Evolutionary conservation across 2,113 vertebrate species (phyloP).

Genomic region (Struthidea cinerea): DNA sequence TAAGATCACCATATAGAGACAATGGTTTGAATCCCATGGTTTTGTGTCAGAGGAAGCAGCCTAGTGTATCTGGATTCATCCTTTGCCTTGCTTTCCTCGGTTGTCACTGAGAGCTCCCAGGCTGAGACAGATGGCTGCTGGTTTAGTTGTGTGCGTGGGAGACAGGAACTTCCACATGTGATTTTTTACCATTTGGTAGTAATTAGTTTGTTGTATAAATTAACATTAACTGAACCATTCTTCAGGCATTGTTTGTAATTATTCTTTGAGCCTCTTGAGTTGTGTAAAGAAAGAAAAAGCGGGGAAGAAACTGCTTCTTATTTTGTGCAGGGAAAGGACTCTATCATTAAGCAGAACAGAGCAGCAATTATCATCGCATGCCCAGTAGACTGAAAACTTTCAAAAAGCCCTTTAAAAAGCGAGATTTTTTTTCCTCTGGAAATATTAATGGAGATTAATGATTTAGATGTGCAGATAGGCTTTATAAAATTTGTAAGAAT

Average conservation of each 20-base stretch:
- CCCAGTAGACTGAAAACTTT: slow-evolving; percentile 58
- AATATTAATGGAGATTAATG: slow-evolving; percentile 20
- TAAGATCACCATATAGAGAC: background rate
- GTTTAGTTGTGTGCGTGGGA: slow-evolving; percentile 86
- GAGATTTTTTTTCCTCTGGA: background rate
- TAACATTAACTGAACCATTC: slow-evolving; percentile 94
- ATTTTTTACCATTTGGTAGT: slow-evolving; percentile 92
- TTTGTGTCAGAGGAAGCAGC: slow-evolving; percentile 41
- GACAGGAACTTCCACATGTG: slow-evolving; percentile 89
- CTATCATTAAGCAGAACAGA: slow-evolving; percentile 73
- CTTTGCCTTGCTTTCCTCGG: slow-evolving; percentile 37
- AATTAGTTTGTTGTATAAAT: slow-evolving; percentile 99
- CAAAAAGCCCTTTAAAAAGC: background rate
- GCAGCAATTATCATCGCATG: slow-evolving; percentile 47
- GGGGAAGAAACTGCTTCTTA: slow-evolving; percentile 57
- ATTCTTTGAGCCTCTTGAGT: slow-evolving; percentile 78
- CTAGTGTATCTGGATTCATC: slow-evolving; percentile 1
- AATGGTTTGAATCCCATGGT: background rate
- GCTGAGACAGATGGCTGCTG: slow-evolving; percentile 80
- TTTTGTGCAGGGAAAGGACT: slow-evolving; percentile 63
- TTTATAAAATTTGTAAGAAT: background rate
- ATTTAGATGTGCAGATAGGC: slow-evolving; percentile 19
- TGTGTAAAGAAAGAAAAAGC: slow-evolving; percentile 69
- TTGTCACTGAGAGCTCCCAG: slow-evolving; percentile 70
- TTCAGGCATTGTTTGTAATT: slow-evolving; percentile 87